Conservation (phyloP, 2,113 vertebrate species). For the Archilochus colubris region DNA sequence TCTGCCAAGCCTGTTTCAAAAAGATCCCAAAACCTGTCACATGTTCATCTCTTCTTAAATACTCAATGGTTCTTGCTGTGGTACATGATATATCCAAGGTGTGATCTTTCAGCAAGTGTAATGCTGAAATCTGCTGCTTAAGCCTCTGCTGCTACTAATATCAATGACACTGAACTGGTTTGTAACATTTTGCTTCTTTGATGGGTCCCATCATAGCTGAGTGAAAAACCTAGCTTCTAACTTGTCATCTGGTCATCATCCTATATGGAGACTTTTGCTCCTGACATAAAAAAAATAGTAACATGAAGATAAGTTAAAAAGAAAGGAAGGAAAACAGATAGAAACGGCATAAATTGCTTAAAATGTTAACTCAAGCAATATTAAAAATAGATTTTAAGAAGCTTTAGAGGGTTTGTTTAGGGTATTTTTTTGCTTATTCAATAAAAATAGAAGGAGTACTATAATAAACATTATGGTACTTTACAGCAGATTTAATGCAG, state of each 20-base stretch:
- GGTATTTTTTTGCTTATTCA: background rate
- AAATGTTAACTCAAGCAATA: background rate
- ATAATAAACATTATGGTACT: background rate
- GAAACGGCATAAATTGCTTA: background rate
- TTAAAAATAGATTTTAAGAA: constrained; percentile 28
- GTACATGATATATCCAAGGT: background rate
- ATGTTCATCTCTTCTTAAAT: background rate
- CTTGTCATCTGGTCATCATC: background rate
- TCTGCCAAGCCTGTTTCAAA: background rate
- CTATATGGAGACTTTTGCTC: background rate
- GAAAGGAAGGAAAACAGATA: background rate
- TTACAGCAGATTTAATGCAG: constrained; percentile 20
- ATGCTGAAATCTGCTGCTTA: background rate
- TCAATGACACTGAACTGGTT: background rate
- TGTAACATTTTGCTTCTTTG: background rate
- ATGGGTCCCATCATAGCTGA: background rate
- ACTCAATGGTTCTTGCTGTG: background rate
- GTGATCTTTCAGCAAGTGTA: background rate
- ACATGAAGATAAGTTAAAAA: background rate
- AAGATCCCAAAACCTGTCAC: background rate
- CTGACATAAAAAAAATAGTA: background rate
- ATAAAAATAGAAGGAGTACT: constrained; percentile 23
- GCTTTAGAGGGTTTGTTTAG: background rate
- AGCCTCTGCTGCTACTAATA: background rate
- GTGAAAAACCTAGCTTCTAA: background rate